Evolutionary conservation across 2,113 vertebrate genomes (phyloP), one percentile per base, ranked within the genome.

Genomic region (western clawed frog (Xenopus tropicalis)): DNA sequence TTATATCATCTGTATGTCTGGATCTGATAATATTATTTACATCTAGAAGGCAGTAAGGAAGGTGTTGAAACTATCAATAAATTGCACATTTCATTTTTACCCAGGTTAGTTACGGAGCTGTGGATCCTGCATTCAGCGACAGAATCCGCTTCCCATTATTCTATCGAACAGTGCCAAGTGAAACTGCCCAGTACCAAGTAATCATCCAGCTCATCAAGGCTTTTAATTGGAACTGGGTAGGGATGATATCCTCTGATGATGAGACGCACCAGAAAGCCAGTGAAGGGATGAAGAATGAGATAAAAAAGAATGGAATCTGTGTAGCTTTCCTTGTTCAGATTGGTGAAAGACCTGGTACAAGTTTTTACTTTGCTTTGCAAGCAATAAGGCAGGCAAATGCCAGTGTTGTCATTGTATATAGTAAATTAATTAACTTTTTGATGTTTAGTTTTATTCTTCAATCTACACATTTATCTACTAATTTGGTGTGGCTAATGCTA

Each of bases 91-190:
- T 14, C 4, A 48, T 17, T 17, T 48, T 48, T 48, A 48, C 37
- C 19, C 52, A 70, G 68, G 56, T 70, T 1, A 70, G 24, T 58
- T 57, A 57, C 44, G 68, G 68, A 3, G 23, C 68, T 37, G 13
- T 21, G n/a, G 68, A 70, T 58, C n/a, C 54, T 12, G 25, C 23
- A 14, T 58, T 70, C n/a, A 29, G 48, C 21, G 68, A 70, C 29
- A 58, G 56, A 37, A 42, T 21, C 7, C 54, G 51, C 7, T 70
- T 70, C 22, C 68, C 68, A 17, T 42, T 21, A 43, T 43, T 70
- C 16, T 70, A 59, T 37, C 24, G 37, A 58, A 58, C 56, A 14
- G 29, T 42, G 6, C 4, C 12, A 1, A 63, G 23, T 37, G 14
- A 51, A 46, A 51, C 43, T 14, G 23, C 46, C n/a, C 23, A 25